A percentile compares a stretch with the other conserved stretches of the same genome.
phyloP scores from a whole-genome alignment of 2,888 invertebrate species.

The Andrena hattorfiana region DNA sequence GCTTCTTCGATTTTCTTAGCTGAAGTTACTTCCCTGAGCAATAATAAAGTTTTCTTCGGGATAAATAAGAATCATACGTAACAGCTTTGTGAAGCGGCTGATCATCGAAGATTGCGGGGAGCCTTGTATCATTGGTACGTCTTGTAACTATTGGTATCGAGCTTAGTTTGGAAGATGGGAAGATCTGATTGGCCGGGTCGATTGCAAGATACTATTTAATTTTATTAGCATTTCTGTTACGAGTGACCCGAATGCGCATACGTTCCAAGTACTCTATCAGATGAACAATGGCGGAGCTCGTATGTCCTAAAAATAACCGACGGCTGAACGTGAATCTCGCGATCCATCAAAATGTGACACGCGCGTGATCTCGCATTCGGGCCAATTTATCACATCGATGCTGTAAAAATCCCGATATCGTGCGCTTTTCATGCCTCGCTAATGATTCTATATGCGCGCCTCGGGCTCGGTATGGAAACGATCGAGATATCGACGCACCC shows the following conservation, averaged over 20 bases:
- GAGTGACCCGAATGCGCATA: conserved; percentile 3
- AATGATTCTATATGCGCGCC: conserved; percentile 20
- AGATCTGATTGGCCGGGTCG: too few species aligned
- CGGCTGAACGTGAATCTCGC: conserved; percentile 43
- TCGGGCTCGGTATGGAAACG: background rate
- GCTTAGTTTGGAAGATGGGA: too few species aligned
- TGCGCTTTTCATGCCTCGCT: conserved; percentile 30
- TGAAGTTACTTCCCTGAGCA: too few species aligned
- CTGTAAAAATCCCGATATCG: conserved; percentile 26
- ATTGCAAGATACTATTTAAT: background rate
- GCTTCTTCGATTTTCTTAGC: too few species aligned
- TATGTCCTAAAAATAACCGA: conserved; percentile 51
- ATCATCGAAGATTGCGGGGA: too few species aligned
- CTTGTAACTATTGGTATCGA: too few species aligned
- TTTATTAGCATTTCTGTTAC: background rate
- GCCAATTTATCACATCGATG: conserved; percentile 45
- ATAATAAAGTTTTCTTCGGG: too few species aligned
- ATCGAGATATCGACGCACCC: background rate
- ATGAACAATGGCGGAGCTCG: conserved; percentile 15
- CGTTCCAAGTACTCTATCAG: background rate
- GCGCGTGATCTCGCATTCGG: background rate
- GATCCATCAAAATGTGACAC: conserved; percentile 47
- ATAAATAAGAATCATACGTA: too few species aligned
- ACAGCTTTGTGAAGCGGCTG: too few species aligned
- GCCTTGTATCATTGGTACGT: too few species aligned